These are phyloP conservation scores for Nothobranchius furzeri DNA, from an alignment of 2,113 vertebrate genomes.

Conservation along the genomic window DNA sequence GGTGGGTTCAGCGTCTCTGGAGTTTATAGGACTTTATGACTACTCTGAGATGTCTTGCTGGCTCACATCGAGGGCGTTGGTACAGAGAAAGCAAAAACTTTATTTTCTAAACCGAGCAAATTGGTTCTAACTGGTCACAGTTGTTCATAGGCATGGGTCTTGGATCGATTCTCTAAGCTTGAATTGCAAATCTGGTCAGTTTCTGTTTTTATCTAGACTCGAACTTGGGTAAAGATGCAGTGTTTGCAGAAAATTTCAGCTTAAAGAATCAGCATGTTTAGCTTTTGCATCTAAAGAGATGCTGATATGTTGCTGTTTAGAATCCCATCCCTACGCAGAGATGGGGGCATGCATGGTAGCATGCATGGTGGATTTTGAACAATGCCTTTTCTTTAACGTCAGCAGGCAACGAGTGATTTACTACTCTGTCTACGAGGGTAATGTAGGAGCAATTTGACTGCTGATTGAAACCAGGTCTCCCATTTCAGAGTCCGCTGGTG, in stretches of 20 bases:
- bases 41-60: conserved; percentile 61
- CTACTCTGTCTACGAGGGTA: conserved; percentile 67
- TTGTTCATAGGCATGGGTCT: conserved; percentile 12
- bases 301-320: conserved; percentile 49
- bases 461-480: conserved; percentile 83
- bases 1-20: conserved; percentile 70
- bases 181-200: conserved; percentile 17
- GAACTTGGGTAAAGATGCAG: neutral
- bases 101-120: conserved; percentile 60
- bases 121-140: conserved; percentile 64
- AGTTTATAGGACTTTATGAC: conserved; percentile 69
- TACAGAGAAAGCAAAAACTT: conserved; percentile 49
- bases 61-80: conserved; percentile 70
- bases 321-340: conserved; percentile 37
- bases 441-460: conserved; percentile 79
- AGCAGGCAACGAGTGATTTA: conserved; percentile 68
- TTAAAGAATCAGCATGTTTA: conserved; percentile 34
- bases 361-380: conserved; percentile 66
- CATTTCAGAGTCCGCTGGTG: conserved; percentile 77
- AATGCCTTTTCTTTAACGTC: conserved; percentile 65
- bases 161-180: conserved; percentile 13
- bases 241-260: conserved; percentile 29
- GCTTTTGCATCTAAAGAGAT: conserved; percentile 20
- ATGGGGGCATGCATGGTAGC: conserved; percentile 42
- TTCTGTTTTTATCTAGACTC: conserved; percentile 6